phyloP scores from a whole-genome alignment of 2,113 vertebrate genomes.

The Lophius piscatorius region DNA sequence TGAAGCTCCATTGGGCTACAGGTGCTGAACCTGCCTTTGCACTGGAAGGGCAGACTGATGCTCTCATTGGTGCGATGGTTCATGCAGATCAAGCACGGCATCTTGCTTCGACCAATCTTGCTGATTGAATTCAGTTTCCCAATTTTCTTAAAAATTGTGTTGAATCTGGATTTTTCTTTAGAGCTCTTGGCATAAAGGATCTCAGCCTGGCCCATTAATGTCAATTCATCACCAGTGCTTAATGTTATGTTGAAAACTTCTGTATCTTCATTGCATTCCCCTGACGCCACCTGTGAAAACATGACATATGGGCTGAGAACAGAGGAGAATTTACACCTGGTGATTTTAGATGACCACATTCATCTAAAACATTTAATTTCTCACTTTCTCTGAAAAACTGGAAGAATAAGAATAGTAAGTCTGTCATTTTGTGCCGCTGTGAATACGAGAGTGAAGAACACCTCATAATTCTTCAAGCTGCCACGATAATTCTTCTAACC shows the following conservation, averaged over 20 bases:
- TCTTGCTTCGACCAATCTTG: constrained; percentile 93
- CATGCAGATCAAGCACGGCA: constrained; percentile 99
- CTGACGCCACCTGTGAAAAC: constrained; percentile 90
- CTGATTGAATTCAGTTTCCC: constrained; percentile 96
- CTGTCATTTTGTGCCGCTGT: too few species aligned
- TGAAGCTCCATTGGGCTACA: constrained; percentile 95
- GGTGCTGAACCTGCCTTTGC: constrained; percentile 96
- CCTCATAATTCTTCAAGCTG: too few species aligned
- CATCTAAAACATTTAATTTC: too few species aligned
- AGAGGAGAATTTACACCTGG: not conserved
- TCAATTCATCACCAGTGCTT: constrained; percentile 94
- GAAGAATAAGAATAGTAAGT: too few species aligned
- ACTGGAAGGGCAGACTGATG: constrained; percentile 97
- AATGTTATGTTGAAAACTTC: constrained; percentile 98
- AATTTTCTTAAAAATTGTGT: constrained; percentile 97
- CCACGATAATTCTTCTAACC: too few species aligned
- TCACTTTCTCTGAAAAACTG: too few species aligned
- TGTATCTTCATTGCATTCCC: constrained; percentile 97
- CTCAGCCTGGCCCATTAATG: constrained; percentile 98
- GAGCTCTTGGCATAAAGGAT: constrained; percentile 97
- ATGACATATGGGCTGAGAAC: not conserved
- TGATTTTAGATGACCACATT: too few species aligned
- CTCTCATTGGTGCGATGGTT: constrained; percentile 99
- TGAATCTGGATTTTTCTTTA: constrained; percentile 94
- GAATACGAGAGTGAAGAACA: too few species aligned